A percentile compares a stretch with the other conserved stretches of the same genome.
Conservation (phyloP, 2,888 invertebrate species). For the Standfussiana lucernea region DNA sequence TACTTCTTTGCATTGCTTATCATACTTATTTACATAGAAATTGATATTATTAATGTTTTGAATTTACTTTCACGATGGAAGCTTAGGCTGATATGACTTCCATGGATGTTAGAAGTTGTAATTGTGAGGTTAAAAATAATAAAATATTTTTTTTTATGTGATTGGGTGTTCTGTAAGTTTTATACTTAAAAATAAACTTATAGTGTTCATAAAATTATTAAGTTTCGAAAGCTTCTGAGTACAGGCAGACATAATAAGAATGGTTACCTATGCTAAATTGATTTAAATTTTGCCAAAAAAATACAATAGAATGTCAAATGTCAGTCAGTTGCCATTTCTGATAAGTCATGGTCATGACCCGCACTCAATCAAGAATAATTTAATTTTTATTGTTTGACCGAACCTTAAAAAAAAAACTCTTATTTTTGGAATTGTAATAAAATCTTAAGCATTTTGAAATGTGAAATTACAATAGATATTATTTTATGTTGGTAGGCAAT, state of each 20-base stretch:
- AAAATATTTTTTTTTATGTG: too few relatives aligned
- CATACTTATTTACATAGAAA: conserved; percentile 19
- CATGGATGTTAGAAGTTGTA: not conserved
- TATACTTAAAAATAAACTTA: not conserved
- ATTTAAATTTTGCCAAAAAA: conserved; percentile 17
- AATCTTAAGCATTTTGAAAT: conserved; percentile 14
- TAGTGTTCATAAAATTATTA: not conserved
- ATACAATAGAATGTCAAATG: conserved; percentile 42
- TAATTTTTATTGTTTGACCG: conserved; percentile 1
- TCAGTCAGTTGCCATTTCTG: conserved; percentile 25
- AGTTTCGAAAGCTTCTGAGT: not conserved
- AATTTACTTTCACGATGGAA: conserved; percentile 10
- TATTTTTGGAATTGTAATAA: not conserved
- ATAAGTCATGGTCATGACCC: conserved; percentile 17
- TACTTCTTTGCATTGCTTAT: conserved; percentile 7
- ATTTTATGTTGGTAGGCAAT: not conserved
- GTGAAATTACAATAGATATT: not conserved
- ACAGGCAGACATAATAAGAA: not conserved
- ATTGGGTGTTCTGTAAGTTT: not conserved
- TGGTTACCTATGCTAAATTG: conserved; percentile 1
- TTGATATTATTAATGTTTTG: conserved; percentile 8
- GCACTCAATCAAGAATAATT: not conserved
- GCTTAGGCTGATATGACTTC: not conserved
- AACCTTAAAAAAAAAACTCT: not conserved
- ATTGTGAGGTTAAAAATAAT: too few relatives aligned